These are phyloP conservation scores for Cathartes aura DNA, from an alignment of 2,113 vertebrate genomes.

Conservation along the genomic window DNA sequence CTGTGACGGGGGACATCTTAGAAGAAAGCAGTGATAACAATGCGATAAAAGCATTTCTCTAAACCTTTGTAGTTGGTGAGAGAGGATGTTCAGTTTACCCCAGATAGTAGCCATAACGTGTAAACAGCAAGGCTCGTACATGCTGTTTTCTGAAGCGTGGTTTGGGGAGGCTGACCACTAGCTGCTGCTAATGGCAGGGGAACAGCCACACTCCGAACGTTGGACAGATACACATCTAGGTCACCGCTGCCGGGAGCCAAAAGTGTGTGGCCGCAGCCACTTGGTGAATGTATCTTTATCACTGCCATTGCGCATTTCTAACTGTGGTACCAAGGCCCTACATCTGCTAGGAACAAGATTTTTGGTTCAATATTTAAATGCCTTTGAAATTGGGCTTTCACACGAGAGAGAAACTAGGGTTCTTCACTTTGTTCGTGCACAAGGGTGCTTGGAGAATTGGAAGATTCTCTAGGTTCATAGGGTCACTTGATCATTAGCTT, in stretches of 20 bases:
- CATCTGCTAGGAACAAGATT: neutral
- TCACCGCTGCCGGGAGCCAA: accelerated
- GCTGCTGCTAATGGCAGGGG: conserved; percentile 17
- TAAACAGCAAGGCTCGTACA: neutral
- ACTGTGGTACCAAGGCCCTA: neutral
- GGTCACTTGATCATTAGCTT: neutral
- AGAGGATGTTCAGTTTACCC: conserved; percentile 61
- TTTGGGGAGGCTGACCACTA: conserved; percentile 33
- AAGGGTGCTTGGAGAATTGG: neutral
- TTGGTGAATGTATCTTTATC: neutral
- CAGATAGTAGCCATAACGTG: neutral
- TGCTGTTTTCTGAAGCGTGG: neutral
- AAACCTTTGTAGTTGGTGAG: conserved; percentile 9
- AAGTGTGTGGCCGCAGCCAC: neutral
- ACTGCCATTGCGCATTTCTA: neutral
- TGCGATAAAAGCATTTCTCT: neutral
- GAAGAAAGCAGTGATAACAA: neutral
- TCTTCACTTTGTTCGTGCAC: neutral
- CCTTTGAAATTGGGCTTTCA: neutral
- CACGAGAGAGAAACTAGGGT: neutral
- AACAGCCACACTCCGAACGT: neutral
- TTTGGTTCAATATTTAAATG: neutral
- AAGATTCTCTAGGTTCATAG: neutral
- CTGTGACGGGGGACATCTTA: neutral
- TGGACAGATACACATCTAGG: conserved; percentile 56